Percentiles rank a stretch among this genome's conserved stretches.
phyloP scores from a whole-genome alignment of 2,113 vertebrate species.

The Lasiurus borealis region DNA sequence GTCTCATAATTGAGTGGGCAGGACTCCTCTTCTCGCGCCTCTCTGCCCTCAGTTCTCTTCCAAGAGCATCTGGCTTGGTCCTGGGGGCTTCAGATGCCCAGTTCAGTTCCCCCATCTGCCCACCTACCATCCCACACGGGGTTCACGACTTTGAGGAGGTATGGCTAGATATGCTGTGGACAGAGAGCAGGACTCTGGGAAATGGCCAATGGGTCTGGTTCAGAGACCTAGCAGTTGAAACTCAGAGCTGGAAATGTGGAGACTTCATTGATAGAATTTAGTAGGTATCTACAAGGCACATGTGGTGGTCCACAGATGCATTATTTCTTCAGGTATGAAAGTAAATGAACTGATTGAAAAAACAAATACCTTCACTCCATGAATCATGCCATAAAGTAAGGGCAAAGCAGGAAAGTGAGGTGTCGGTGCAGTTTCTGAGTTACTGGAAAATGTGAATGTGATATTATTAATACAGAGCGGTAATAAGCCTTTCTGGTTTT shows the following conservation, averaged over 20 bases:
- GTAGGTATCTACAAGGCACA: neutral
- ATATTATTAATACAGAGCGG: neutral
- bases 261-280: neutral
- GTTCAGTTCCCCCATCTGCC: neutral
- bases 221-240: neutral
- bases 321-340: neutral
- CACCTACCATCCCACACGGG: fast-evolving
- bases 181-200: neutral
- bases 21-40: fast-evolving
- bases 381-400: neutral
- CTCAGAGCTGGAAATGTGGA: neutral
- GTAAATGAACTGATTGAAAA: neutral
- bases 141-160: neutral
- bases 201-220: neutral
- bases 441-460: neutral
- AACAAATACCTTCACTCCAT: neutral
- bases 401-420: neutral
- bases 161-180: fast-evolving
- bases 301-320: neutral
- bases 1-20: neutral
- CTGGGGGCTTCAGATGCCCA: neutral
- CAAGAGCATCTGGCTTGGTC: neutral
- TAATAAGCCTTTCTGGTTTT: neutral
- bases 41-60: neutral
- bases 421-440: neutral